Evolutionary conservation across 2,888 invertebrate genomes (phyloP), one percentile per base, ranked within the genome.

Genomic region (Cistogaster globosa): DNA sequence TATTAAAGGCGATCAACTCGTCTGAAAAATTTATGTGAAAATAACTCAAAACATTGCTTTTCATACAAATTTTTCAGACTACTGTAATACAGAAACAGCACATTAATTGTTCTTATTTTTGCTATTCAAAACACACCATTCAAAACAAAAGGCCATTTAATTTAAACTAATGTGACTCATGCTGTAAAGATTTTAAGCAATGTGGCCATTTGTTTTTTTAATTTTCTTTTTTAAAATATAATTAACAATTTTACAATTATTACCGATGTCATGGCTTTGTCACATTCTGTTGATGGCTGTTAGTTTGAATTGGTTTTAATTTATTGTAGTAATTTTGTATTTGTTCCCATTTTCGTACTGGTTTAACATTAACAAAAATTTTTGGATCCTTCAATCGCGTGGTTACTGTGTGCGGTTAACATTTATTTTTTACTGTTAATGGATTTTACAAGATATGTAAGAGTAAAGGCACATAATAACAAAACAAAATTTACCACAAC

Each of bases 351-450:
- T n/a, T n/a, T n/a, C n/a, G n/a, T n/a, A n/a, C n/a, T n/a, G n/a
- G n/a, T n/a, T n/a, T n/a, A n/a, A n/a, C n/a, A n/a, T n/a, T n/a
- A 60, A n/a, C 5, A 74, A 22, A 32, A 32, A 4, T 32, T 42
- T 53, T 77, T 22, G 22, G 62, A 53, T 53, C 42, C 53, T 53
- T 60, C 38, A 36, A 68, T 68, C 22, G 60, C 68, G 51, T 48
- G 77, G 68, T 1, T 69, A 68, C n/a, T 32, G 8, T 8, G 6
- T 32, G 32, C 1, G 77, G 77, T 69, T 48, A 53, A 36, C 48
- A 68, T 62, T 26, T 69, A 53, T 53, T 77, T 65, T 55, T 57
- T 65, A 45, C 42, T 65, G 57, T 65, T 65, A 65, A 57, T 65
- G 45, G 57, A 36, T 53, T 63, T 65, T 65, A 32, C 53, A 55